Conservation (phyloP, 2,888 invertebrate genomes). For the Caenorhabditis plicata region DNA sequence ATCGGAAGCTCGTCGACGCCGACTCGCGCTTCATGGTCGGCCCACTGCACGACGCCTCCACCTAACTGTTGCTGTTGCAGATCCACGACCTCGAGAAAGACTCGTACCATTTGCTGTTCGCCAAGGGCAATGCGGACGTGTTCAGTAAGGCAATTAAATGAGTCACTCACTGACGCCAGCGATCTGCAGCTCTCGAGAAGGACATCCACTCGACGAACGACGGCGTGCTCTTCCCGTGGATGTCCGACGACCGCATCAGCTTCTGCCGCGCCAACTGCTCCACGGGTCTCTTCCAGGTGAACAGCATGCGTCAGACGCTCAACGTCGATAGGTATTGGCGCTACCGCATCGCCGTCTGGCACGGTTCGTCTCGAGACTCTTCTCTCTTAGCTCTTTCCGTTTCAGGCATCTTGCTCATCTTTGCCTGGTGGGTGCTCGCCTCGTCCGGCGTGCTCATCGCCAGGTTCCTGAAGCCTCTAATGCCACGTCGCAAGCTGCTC, state of each 20-base stretch:
- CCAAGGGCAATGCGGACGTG: constrained; percentile 44
- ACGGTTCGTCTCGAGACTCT: constrained; percentile 25
- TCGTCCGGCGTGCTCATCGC: constrained; percentile 51
- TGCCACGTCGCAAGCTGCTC: constrained; percentile 42
- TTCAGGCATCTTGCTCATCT: constrained; percentile 42
- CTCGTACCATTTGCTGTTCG: constrained; percentile 44
- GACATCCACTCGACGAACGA: constrained; percentile 52
- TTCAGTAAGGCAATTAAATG: constrained; percentile 33
- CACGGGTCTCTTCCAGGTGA: constrained; percentile 22
- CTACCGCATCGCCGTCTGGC: constrained; percentile 50
- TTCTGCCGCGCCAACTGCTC: constrained; percentile 43
- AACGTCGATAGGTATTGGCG: constrained; percentile 46
- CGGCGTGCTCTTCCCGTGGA: constrained; percentile 48
- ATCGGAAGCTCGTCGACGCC: constrained; percentile 26
- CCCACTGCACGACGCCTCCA: no score
- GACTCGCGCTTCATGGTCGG: constrained; percentile 40
- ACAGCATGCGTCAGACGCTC: constrained; percentile 39
- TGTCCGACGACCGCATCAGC: constrained; percentile 36
- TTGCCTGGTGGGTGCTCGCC: constrained; percentile 53
- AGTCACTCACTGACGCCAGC: background rate
- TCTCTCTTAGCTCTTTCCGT: background rate
- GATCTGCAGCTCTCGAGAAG: constrained; percentile 45
- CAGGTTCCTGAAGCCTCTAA: constrained; percentile 53
- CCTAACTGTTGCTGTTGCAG: constrained; percentile 8
- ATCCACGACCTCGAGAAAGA: constrained; percentile 43